Evolutionary conservation across 2,113 vertebrate genomes (phyloP), one percentile per base, ranked within the genome.

Genomic region (Octodon degus): DNA sequence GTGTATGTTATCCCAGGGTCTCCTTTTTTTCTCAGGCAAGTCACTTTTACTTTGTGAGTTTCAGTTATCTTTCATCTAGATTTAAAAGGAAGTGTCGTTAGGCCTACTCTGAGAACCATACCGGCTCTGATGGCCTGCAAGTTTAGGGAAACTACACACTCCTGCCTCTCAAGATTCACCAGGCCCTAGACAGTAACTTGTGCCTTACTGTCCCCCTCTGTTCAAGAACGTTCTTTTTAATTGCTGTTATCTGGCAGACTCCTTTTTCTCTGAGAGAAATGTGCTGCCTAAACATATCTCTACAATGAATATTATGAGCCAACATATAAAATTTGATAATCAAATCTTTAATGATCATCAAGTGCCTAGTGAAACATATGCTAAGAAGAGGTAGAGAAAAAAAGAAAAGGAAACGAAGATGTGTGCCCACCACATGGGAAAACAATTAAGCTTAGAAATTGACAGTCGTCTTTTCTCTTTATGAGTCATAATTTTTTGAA

Each of bases 391-490:
- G 20, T 80, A 90, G 34, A 58, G 3, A 37, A 85, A 32, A 94
- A 94, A n/a, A 47, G n/a, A 74, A 53, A 65, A 55, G 68, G 43
- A 87, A 87, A 92, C 84, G 62, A 58, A 90, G 47, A 95, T 47
- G 5, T 10, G 62, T 68, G 2, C 65, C 92, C 25, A 92, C 25
- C 90, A 85, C 40, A 19, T 88, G 8, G 34, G 11, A 70, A 76
- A 12, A 2, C 20, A 84, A 32, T n/a, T 94, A 84, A 88, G 74
- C 32, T 43, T 17, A 87, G 47, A 90, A 74, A 32, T 58, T 84
- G 1, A n/a, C 47, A 76, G 17, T 55, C 74, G 68, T 90, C 74
- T 88, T 91, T 94, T 83, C 91, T 86, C 70, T 47, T 86, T 34
- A 0, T n/a, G 63, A 86, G 8, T 67, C 82, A 65, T 65, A 92